Conservation (phyloP, 35 echinoderm and acorn worm species). For the Ptychodera flava region DNA sequence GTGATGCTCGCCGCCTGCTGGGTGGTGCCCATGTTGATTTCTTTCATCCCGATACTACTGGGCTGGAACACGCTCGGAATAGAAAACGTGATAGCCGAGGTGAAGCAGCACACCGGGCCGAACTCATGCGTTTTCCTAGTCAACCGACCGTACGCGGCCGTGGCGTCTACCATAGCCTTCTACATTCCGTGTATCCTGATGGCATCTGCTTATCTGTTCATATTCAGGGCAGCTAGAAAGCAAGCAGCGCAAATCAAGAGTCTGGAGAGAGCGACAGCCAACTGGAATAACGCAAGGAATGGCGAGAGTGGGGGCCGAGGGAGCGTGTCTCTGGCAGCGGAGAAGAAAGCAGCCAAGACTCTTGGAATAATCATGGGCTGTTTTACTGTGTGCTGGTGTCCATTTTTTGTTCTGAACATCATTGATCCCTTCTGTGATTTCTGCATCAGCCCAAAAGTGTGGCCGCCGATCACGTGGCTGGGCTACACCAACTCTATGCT, state of each 20-base stretch:
- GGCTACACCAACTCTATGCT: constrained; percentile 17
- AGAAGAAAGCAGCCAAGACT: constrained; percentile 10
- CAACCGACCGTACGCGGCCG: constrained; percentile 5
- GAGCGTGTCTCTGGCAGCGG: not conserved
- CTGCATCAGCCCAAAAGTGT: not conserved
- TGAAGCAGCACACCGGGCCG: not conserved
- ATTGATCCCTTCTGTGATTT: constrained; percentile 18
- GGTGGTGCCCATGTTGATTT: constrained; percentile 14
- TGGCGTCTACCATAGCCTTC: not conserved
- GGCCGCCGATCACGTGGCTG: not conserved
- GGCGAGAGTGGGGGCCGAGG: not conserved
- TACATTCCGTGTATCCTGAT: constrained; percentile 21
- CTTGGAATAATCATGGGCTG: constrained; percentile 16
- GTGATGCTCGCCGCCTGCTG: constrained; percentile 19
- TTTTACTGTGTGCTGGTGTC: constrained; percentile 7
- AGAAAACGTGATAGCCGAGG: not conserved
- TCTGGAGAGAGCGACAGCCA: not conserved
- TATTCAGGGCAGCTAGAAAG: not conserved
- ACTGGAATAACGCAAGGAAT: not conserved
- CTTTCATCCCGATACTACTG: constrained; percentile 7
- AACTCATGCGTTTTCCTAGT: constrained; percentile 12
- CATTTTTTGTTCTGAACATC: constrained; percentile 12
- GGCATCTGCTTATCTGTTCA: constrained; percentile 3
- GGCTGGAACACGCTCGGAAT: constrained; percentile 28
- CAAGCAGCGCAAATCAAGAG: not conserved